Conservation (phyloP, 2,797 vertebrate species). For the Percopsis omiscomaycus region DNA sequence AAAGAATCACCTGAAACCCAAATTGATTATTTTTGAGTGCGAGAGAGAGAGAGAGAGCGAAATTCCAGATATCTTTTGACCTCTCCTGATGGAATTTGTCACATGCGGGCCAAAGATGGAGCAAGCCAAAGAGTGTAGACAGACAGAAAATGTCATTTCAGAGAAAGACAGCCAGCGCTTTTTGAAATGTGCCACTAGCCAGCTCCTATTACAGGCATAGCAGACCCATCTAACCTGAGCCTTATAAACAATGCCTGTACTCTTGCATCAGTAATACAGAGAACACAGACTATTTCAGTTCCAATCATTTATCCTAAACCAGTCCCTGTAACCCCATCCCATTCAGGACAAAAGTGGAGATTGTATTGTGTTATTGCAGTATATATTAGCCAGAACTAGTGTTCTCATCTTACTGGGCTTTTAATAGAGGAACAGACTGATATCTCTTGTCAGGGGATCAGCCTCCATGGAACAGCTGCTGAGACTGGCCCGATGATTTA, state of each 20-base stretch:
- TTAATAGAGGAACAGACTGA: slow-evolving; percentile 2
- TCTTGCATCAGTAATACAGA: slow-evolving; percentile 10
- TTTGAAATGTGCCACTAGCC: slow-evolving; percentile 35
- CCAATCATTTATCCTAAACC: neutral
- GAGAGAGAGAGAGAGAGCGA: slow-evolving; percentile 58
- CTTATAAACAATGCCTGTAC: neutral
- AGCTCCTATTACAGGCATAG: slow-evolving; percentile 24
- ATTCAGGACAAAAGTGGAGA: neutral
- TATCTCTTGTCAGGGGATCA: slow-evolving; percentile 12
- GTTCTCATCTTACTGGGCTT: slow-evolving; percentile 18
- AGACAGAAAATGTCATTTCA: slow-evolving; percentile 61
- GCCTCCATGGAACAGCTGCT: slow-evolving; percentile 29
- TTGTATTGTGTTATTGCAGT: slow-evolving; percentile 5
- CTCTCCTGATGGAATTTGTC: slow-evolving; percentile 70
- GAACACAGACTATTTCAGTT: neutral
- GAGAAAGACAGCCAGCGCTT: slow-evolving; percentile 38
- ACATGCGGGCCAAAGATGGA: slow-evolving; percentile 44
- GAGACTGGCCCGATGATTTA: slow-evolving; percentile 68
- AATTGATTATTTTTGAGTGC: slow-evolving; percentile 71
- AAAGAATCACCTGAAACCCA: slow-evolving; percentile 72
- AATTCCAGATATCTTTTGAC: slow-evolving; percentile 74
- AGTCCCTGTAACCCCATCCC: slow-evolving; percentile 2
- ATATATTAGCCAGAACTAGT: slow-evolving; percentile 7
- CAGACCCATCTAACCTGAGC: slow-evolving; percentile 30
- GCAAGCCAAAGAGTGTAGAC: slow-evolving; percentile 49